phyloP scores from a whole-genome alignment of 2,888 invertebrate species.

The Hetaerina titia region DNA sequence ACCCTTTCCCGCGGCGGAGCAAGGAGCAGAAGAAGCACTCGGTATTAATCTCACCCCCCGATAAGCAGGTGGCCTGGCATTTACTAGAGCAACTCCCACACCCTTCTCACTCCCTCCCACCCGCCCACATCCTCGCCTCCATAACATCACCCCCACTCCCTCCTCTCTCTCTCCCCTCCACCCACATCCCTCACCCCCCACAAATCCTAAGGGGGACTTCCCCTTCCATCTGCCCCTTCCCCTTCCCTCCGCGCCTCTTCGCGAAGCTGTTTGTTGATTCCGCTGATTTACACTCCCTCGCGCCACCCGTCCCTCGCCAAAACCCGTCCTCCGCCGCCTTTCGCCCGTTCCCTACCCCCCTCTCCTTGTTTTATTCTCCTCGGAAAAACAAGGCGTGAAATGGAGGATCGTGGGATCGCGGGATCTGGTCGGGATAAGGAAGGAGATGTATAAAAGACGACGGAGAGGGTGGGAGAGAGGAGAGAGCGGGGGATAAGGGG shows the following conservation, averaged over 20 bases:
- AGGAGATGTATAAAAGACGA: background rate
- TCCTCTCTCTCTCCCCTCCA: background rate
- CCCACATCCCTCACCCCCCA: background rate
- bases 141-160: background rate
- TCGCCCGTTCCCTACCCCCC: background rate
- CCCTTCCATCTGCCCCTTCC: background rate
- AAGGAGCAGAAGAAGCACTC: background rate
- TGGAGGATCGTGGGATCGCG: constrained; percentile 28
- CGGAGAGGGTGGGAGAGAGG: background rate
- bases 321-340: background rate
- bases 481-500: background rate
- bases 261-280: constrained; percentile 51
- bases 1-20: background rate
- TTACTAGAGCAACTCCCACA: background rate
- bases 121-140: background rate
- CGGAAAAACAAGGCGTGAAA: constrained; percentile 63
- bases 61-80: background rate
- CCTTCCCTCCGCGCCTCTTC: background rate
- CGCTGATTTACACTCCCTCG: constrained; percentile 55
- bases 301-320: background rate
- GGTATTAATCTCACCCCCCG: background rate
- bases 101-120: background rate
- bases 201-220: background rate
- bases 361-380: background rate
- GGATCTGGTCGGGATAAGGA: constrained; percentile 20